These are phyloP conservation scores for Numida meleagris DNA, from an alignment of 2,113 vertebrate species.

Conservation along the genomic window DNA sequence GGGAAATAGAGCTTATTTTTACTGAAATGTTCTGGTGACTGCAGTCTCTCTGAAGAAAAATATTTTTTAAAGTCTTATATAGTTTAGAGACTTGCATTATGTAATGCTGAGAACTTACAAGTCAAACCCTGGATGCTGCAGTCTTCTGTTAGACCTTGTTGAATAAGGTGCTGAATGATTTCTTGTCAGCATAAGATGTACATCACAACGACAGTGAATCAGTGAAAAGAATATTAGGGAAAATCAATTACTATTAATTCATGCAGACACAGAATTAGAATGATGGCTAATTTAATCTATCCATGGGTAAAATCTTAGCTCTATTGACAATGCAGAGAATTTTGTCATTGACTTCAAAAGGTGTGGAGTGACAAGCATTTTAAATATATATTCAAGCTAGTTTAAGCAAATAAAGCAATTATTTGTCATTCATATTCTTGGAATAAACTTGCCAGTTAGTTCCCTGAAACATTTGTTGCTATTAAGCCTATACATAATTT, in stretches of 20 bases:
- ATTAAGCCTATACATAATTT: slow-evolving; percentile 62
- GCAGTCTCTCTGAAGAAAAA: neutral
- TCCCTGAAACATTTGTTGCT: slow-evolving; percentile 62
- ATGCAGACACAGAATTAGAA: neutral
- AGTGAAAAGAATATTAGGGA: neutral
- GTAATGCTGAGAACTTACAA: neutral
- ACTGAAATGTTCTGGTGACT: neutral
- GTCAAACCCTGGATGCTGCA: neutral
- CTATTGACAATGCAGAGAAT: neutral
- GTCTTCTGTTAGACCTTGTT: neutral
- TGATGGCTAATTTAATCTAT: neutral
- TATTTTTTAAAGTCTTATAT: neutral
- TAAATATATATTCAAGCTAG: neutral
- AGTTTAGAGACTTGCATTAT: neutral
- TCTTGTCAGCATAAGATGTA: neutral
- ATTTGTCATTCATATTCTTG: slow-evolving; percentile 49
- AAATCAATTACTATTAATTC: slow-evolving; percentile 1
- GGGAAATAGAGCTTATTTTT: neutral
- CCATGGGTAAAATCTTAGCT: neutral
- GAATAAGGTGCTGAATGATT: neutral
- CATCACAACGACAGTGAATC: neutral
- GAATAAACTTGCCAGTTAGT: slow-evolving; percentile 55
- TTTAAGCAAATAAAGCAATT: slow-evolving; percentile 47
- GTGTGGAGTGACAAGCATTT: neutral
- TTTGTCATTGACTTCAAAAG: slow-evolving; percentile 20